Base-by-base conservation (phyloP, 2,888 invertebrate species). In the Netelia fuscicornis region DNA sequence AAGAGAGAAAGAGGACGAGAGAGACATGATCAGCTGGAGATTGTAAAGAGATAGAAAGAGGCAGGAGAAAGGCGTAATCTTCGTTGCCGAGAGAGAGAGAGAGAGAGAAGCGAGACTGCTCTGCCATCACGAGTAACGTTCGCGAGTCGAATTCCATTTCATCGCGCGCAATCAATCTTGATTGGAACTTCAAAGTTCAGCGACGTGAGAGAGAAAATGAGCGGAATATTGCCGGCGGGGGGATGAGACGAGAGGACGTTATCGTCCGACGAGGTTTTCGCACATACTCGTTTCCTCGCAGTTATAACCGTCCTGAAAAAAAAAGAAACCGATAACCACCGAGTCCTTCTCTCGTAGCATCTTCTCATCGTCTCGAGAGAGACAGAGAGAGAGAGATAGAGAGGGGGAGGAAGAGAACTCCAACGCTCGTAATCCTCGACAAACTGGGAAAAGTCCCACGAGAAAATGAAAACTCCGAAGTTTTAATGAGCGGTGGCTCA, bases 81-180 rank as follows among this genome's bases (percentile, higher is more conserved):
- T 72, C 65, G 62, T 54, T 77, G 23, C 23, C 30, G 17, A 20
- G 20, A 37, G 67, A 54, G 20, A 20, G 20, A 20, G 20, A 20
- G 20, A 20, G 20, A 20, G 20, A 20, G 20, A 20, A 20, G 20
- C 20, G 1, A 20, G 65, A 37, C 37, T 37, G 44, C 60, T 56
- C 56, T n/a, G 68, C 13, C 13, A 82, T 87, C 76, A 64, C 86
- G 88, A 86, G 80, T 78, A 82, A 87, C 85, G 87, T 76, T 81
- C 85, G 83, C 87, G 86, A 86, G 87, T 89, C 89, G 89, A 90
- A 91, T 90, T 89, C 89, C 90, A 89, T 91, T 91, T 89, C 89
- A 91, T 90, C 90, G 89, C 86, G 87, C 87, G 89, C 91, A 91
- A 91, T 91, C 91, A 90, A 91, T 91, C 90, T 88, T 91, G 91